Conservation (phyloP, 2,888 invertebrate species). For the Auanema sp. region DNA sequence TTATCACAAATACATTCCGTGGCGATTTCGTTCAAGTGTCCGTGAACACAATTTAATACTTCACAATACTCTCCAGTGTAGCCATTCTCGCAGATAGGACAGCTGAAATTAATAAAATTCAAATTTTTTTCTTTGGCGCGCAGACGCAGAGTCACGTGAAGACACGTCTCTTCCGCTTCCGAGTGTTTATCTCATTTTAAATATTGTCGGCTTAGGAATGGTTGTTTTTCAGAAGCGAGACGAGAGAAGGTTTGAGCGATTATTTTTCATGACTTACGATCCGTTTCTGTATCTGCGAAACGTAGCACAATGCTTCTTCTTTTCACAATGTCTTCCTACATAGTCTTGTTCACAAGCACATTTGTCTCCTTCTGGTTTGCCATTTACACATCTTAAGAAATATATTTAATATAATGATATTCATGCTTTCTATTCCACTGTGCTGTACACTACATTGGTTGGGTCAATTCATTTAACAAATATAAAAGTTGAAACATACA, state of each 20-base stretch:
- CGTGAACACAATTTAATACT: constrained; percentile 50
- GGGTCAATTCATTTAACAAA: too few relatives aligned
- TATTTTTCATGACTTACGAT: constrained; percentile 32
- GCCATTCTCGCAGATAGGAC: constrained; percentile 37
- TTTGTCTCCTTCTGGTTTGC: constrained; percentile 39
- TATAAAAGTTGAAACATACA: too few relatives aligned
- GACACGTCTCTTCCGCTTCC: background rate
- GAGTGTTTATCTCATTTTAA: too few relatives aligned
- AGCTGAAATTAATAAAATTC: constrained; percentile 10
- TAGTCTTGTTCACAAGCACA: constrained; percentile 53
- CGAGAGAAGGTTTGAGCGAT: background rate
- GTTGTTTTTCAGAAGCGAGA: background rate
- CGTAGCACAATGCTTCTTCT: constrained; percentile 43
- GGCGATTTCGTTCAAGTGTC: constrained; percentile 25
- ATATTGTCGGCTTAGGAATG: background rate
- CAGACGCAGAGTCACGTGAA: background rate
- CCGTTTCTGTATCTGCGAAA: constrained; percentile 42
- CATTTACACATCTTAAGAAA: constrained; percentile 56
- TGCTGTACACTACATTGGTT: too few relatives aligned
- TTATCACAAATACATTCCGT: constrained; percentile 37
- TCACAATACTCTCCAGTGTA: constrained; percentile 51
- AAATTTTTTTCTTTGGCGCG: background rate
- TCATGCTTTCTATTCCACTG: too few relatives aligned
- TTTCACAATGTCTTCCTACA: constrained; percentile 55
- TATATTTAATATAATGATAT: background rate